Evolutionary conservation across 2,113 vertebrate species (phyloP).

Genomic region (Phocoena sinus): DNA sequence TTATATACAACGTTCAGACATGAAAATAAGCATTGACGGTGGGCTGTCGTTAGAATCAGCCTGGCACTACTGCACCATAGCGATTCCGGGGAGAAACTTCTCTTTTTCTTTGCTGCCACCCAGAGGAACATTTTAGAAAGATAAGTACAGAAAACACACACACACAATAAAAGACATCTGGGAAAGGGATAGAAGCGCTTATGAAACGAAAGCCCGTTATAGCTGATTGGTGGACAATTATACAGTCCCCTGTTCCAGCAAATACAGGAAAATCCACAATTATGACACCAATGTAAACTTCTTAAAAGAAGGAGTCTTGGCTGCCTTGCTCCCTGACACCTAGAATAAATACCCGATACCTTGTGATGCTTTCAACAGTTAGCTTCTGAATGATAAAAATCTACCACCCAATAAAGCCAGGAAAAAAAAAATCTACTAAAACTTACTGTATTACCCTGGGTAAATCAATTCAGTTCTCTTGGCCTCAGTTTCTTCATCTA

Average conservation of each 20-base stretch:
- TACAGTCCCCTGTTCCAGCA: background rate
- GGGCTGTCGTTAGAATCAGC: background rate
- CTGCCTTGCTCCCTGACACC: background rate
- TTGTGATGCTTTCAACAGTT: background rate
- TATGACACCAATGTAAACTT: background rate
- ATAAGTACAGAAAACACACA: background rate
- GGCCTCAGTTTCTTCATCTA: background rate
- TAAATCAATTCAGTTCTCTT: background rate
- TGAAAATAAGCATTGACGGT: background rate
- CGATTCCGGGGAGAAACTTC: background rate
- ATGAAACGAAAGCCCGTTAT: background rate
- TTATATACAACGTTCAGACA: background rate
- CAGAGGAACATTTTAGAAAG: background rate
- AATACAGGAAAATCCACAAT: background rate
- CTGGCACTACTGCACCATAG: too few relatives aligned
- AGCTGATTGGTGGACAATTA: background rate
- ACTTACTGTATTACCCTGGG: background rate
- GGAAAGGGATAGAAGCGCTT: background rate
- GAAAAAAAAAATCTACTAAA: background rate
- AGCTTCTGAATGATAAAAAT: background rate
- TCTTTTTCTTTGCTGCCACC: slow-evolving; percentile 39
- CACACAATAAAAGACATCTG: background rate
- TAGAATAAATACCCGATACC: background rate
- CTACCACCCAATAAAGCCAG: background rate
- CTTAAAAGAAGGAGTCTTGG: background rate